These are phyloP conservation scores for Protonemura montana DNA, from an alignment of 2,888 invertebrate species.

Conservation along the genomic window DNA sequence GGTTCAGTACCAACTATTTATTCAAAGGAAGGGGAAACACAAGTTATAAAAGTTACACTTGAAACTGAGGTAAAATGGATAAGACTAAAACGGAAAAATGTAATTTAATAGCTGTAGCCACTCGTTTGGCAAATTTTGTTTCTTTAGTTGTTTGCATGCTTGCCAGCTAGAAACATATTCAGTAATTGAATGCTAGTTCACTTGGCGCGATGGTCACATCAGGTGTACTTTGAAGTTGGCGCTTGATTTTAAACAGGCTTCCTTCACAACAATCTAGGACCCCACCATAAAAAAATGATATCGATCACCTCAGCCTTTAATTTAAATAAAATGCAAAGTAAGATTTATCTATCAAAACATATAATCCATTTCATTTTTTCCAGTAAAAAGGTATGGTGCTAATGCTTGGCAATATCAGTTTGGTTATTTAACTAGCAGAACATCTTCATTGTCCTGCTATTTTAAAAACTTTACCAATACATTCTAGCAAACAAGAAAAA, in stretches of 20 bases:
- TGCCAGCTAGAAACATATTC: neutral
- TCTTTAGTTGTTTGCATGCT: neutral
- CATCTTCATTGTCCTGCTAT: no score
- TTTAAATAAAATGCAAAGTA: neutral
- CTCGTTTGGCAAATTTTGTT: neutral
- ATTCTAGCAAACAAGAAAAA: no score
- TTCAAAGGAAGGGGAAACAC: constrained; percentile 13
- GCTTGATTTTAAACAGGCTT: neutral
- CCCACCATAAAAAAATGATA: neutral
- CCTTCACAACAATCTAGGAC: neutral
- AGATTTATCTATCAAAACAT: neutral
- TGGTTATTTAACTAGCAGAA: no score
- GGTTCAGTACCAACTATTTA: constrained; percentile 26
- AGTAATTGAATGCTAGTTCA: no score
- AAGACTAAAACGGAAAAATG: neutral
- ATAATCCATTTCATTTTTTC: no score
- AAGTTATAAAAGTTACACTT: neutral
- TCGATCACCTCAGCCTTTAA: neutral
- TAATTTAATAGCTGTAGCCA: neutral
- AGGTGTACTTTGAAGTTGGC: no score
- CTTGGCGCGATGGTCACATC: no score
- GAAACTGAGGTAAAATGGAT: constrained; percentile 7
- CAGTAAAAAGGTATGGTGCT: no score
- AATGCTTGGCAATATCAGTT: no score
- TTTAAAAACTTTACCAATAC: no score